phyloP scores from a whole-genome alignment of 2,113 vertebrate species.

The Ophthalmolycus amberensis region DNA sequence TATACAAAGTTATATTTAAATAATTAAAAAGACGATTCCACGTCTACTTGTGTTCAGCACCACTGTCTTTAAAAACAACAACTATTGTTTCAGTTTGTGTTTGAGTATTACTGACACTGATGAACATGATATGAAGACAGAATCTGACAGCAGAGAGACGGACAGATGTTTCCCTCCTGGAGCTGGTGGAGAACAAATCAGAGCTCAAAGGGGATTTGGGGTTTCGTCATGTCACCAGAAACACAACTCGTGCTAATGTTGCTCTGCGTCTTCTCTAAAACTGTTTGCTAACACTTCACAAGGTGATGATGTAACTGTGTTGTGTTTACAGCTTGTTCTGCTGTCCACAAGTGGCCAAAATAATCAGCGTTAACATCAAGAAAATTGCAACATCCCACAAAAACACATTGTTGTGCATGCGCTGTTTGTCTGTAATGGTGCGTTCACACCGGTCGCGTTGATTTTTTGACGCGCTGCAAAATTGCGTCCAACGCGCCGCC shows the following conservation, averaged over 20 bases:
- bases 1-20: background rate
- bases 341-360: background rate
- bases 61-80: constrained; percentile 9
- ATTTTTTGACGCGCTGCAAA: too few species aligned
- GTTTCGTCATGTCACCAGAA: background rate
- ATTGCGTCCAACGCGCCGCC: too few species aligned
- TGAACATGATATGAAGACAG: constrained; percentile 26
- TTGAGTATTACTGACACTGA: constrained; percentile 13
- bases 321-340: background rate
- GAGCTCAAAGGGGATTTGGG: background rate
- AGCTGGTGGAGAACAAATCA: background rate
- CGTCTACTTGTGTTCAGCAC: constrained; percentile 15
- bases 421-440: background rate
- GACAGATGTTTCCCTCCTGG: background rate
- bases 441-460: too few species aligned
- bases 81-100: constrained; percentile 9
- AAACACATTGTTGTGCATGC: background rate
- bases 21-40: background rate
- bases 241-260: background rate
- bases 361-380: background rate
- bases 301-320: background rate
- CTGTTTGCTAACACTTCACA: background rate
- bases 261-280: background rate
- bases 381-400: background rate
- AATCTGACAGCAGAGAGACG: background rate